Base-by-base conservation (phyloP, 2,113 vertebrate species). In the Cichladusa arquata region DNA sequence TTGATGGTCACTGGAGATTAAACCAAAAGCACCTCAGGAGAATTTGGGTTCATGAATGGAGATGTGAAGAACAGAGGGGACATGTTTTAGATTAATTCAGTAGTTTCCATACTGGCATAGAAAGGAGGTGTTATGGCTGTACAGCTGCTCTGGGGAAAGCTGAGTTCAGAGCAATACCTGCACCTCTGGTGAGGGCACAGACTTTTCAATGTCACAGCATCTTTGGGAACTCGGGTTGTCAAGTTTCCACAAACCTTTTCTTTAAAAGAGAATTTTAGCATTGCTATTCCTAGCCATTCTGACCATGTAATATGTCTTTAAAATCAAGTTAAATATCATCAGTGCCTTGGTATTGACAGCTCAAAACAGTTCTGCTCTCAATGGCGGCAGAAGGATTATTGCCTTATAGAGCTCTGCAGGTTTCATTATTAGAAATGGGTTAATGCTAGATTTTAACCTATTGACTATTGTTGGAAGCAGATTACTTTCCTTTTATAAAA, bases 401-500 rank as follows among this genome's bases (percentile, higher is more conserved):
- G 53, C 86, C 38, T 87, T 78, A 66, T 11, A 78, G 84, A 73
- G 78, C 44, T 85, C 72, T 78, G 25, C 34, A 33, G 87, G 88
- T 93, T 88, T 91, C 81, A 88, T 29, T 86, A 72, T 88, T 94
- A 88, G 88, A 97, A 96, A 94, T 96, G 85, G 82, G 90, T 90
- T 96, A 96, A 96, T 95, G 88, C 79, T 90, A 92, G 94, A 96
- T 96, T 97, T 94, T 88, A 84, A 70, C 62, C 79, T 94, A 42
- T 84, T 81, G 84, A 90, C 56, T 94, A 44, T 93, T 94, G 85
- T 95, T 89, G 72, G 53, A 96, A 94, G 85, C 71, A 78, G 94
- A 94, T 95, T 96, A 95, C 54, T 91, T 92, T 58, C 62, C 88
- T 84, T 66, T 33, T 94, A 33, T 95, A 87, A 86, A 96, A 94